Evolutionary conservation across 1,140 invertebrate species (phyloP).

Genomic region (Trichonephila inaurata): DNA sequence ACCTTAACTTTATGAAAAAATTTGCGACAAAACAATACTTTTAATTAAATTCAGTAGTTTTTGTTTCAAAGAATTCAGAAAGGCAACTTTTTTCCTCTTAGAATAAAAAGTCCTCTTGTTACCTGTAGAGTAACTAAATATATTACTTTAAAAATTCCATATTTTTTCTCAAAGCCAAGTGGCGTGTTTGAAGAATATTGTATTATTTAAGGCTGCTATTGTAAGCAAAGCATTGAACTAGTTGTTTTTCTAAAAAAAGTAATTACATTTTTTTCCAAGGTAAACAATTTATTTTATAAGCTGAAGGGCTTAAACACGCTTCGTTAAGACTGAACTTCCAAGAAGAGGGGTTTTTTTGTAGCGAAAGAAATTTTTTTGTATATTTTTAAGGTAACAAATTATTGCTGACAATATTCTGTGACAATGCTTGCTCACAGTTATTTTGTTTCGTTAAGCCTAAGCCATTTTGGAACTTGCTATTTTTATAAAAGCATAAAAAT

Average conservation of each 20-base stretch:
- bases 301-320: background rate
- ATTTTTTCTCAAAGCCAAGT: background rate
- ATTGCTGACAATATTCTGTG: conserved; percentile 21
- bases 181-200: background rate
- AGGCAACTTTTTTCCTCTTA: background rate
- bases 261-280: background rate
- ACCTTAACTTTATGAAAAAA: too few relatives aligned
- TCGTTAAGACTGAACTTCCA: background rate
- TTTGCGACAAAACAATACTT: too few relatives aligned
- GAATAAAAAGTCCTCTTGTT: background rate
- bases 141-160: background rate
- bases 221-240: background rate
- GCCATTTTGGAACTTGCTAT: background rate
- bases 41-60: too few relatives aligned
- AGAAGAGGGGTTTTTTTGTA: background rate
- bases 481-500: too few relatives aligned
- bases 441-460: background rate
- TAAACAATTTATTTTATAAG: conserved; percentile 25
- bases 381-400: background rate
- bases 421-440: background rate
- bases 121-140: background rate
- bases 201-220: background rate
- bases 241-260: background rate
- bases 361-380: background rate
- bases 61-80: too few relatives aligned